Conservation (phyloP, 2,113 vertebrate genomes). For the Panthera tigris region DNA sequence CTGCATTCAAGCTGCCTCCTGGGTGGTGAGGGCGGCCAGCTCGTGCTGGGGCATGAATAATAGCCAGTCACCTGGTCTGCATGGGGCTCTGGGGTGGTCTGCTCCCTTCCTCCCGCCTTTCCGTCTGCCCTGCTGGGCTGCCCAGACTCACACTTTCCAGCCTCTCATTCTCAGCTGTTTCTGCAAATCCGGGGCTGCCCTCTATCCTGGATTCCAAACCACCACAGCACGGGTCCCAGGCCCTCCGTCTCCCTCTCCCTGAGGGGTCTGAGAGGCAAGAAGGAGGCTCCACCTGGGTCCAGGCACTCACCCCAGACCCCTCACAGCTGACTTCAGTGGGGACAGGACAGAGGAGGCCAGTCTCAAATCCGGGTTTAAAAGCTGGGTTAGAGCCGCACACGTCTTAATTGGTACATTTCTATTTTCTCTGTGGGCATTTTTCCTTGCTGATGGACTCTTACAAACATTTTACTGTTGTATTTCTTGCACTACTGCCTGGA, state of each 20-base stretch:
- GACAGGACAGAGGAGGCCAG: background rate
- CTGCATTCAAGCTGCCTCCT: too few relatives aligned
- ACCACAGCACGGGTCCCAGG: background rate
- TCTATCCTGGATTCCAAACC: background rate
- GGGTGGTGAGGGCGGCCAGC: rapidly evolving
- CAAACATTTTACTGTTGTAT: constrained; percentile 56
- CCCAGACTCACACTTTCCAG: background rate
- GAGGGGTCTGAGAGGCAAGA: background rate
- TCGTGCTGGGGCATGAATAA: background rate
- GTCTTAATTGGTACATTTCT: constrained; percentile 38
- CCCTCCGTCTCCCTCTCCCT: background rate
- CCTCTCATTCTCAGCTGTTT: background rate
- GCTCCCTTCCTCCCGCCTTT: background rate
- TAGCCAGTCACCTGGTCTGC: background rate
- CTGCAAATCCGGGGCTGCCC: background rate
- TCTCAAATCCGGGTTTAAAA: constrained; percentile 29
- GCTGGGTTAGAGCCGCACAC: background rate
- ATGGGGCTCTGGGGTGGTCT: background rate
- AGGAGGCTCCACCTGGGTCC: background rate
- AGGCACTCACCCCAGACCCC: background rate
- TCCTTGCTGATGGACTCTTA: constrained; percentile 52
- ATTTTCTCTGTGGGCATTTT: constrained; percentile 44
- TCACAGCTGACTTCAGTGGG: background rate
- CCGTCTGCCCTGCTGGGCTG: background rate
- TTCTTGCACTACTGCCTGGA: constrained; percentile 69